phyloP scores from a whole-genome alignment of 2,797 vertebrate genomes.

The Acrocephalus scirpaceus region DNA sequence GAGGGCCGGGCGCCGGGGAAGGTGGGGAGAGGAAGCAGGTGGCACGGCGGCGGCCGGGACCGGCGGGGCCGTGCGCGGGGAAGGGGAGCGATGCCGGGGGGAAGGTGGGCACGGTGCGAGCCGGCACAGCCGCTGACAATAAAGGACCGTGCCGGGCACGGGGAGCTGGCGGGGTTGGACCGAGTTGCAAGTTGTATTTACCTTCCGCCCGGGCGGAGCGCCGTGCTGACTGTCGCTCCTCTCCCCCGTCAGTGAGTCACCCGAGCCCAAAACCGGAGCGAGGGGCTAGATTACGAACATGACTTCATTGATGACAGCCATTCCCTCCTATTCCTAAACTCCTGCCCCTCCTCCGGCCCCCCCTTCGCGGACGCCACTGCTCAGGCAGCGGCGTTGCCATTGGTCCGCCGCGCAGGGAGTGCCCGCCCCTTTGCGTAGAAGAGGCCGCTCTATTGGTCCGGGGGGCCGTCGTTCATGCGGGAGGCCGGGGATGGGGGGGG shows the following conservation, averaged over 20 bases:
- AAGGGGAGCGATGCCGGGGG: too few relatives aligned
- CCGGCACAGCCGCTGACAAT: not conserved
- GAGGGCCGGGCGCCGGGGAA: not conserved
- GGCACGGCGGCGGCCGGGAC: not conserved
- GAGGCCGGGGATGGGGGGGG: not conserved
- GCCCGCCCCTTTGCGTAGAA: slow-evolving; percentile 32
- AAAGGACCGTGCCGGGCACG: not conserved
- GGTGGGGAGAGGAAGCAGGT: slow-evolving; percentile 17
- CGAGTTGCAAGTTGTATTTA: slow-evolving; percentile 52
- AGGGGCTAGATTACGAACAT: slow-evolving; percentile 77
- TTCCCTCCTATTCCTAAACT: slow-evolving; percentile 79
- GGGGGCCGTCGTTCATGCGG: not conserved
- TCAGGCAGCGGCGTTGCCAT: slow-evolving; percentile 48
- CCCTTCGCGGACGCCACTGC: not conserved
- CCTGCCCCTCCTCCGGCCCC: slow-evolving; percentile 69
- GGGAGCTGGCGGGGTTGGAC: not conserved
- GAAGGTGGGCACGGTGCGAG: not conserved
- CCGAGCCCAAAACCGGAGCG: slow-evolving; percentile 64
- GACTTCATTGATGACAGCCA: slow-evolving; percentile 80
- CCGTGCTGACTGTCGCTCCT: slow-evolving; percentile 49
- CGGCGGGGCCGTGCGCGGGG: not conserved
- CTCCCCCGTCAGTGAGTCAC: slow-evolving; percentile 68
- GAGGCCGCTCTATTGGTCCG: not conserved
- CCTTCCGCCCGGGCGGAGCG: slow-evolving; percentile 67
- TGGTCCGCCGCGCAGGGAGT: not conserved